Evolutionary conservation across 2,797 vertebrate species (phyloP).

Genomic region (Sebastes itinus): DNA sequence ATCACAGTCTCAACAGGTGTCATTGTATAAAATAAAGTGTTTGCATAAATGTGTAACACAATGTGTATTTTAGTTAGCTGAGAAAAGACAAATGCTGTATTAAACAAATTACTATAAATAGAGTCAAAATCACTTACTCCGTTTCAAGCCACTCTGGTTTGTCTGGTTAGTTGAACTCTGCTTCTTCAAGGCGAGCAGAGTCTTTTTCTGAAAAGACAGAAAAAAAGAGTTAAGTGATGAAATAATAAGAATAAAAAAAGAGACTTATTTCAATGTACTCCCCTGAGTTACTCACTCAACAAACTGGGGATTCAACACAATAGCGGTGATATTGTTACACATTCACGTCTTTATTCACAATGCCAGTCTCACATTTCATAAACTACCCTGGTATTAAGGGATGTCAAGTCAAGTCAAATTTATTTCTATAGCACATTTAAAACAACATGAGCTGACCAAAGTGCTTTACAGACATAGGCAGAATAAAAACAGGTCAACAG

Average conservation of each 20-base stretch:
- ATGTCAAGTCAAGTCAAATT: no score
- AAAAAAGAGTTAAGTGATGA: background rate
- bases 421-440: no score
- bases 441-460: no score
- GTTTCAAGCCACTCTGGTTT: slow-evolving; percentile 92
- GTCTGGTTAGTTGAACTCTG: slow-evolving; percentile 90
- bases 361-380: background rate
- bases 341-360: background rate
- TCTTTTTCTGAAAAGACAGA: slow-evolving; percentile 87
- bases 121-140: slow-evolving; percentile 82
- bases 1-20: background rate
- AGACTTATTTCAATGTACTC: background rate
- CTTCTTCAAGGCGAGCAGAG: slow-evolving; percentile 91
- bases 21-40: background rate
- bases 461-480: no score
- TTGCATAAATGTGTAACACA: background rate
- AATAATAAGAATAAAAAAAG: background rate
- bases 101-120: background rate
- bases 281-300: background rate
- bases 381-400: accelerated
- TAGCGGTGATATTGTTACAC: background rate
- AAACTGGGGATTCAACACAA: background rate
- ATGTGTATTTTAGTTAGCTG: background rate
- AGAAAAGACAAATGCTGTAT: background rate
- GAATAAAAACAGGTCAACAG: no score